These are phyloP conservation scores for Ictalurus punctatus DNA, from an alignment of 2,113 vertebrate genomes.

Conservation along the genomic window DNA sequence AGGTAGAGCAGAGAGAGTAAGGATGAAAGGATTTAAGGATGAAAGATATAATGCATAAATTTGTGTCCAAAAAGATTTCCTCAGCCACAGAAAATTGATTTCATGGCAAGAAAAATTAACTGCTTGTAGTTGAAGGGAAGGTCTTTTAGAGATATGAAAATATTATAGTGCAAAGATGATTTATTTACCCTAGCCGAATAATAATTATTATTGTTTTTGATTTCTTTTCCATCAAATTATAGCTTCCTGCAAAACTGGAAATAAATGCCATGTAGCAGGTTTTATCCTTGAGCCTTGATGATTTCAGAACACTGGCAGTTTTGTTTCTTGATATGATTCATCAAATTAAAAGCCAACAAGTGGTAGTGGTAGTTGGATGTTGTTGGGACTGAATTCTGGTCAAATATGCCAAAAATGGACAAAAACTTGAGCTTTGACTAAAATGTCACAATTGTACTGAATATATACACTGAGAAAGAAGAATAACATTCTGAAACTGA, in stretches of 20 bases:
- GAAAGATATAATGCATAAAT: constrained; percentile 15
- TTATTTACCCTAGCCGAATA: background rate
- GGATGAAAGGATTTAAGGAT: background rate
- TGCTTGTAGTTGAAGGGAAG: background rate
- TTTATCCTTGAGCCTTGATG: background rate
- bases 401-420: background rate
- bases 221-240: constrained; percentile 2
- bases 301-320: background rate
- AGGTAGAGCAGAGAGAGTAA: constrained; percentile 20
- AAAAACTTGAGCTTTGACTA: background rate
- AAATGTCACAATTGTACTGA: background rate
- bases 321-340: background rate
- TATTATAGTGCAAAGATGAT: background rate
- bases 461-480: too few species aligned
- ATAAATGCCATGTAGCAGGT: background rate
- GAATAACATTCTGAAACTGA: too few species aligned
- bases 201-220: background rate
- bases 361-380: background rate
- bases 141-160: background rate
- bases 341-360: background rate
- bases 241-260: background rate
- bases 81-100: background rate
- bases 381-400: background rate
- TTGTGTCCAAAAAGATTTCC: background rate
- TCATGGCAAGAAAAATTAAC: constrained; percentile 12